Evolutionary conservation across 1,140 invertebrate genomes (phyloP).

Genomic region (Drosophila auraria): DNA sequence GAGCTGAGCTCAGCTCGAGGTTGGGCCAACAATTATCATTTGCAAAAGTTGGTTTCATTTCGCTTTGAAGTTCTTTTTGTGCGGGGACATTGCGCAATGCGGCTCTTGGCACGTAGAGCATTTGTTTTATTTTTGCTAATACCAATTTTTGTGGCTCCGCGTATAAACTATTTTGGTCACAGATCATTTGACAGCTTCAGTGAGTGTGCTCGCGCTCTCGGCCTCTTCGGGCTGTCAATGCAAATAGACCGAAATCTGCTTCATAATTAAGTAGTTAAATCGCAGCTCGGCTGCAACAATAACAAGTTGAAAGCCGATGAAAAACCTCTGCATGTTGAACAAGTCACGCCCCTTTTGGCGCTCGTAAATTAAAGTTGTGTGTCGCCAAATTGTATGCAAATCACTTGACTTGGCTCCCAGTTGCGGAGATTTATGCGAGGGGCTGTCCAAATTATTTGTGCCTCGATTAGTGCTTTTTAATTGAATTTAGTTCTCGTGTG

Average conservation of each 20-base stretch:
- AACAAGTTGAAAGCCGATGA: constrained; percentile 13
- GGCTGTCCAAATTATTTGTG: constrained; percentile 32
- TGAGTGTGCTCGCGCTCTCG: constrained; percentile 35
- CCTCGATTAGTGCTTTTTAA: constrained; percentile 60
- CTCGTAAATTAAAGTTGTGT: constrained; percentile 72
- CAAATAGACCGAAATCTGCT: constrained; percentile 61
- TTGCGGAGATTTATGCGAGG: constrained; percentile 63
- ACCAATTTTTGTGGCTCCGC: constrained; percentile 17
- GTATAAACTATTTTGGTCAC: constrained; percentile 44
- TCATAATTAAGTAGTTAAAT: constrained; percentile 74
- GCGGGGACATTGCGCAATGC: constrained; percentile 61
- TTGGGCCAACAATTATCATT: constrained; percentile 55
- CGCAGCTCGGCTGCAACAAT: constrained; percentile 23
- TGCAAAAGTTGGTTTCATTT: constrained; percentile 47
- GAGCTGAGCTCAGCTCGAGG: constrained; percentile 3
- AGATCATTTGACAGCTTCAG: constrained; percentile 67
- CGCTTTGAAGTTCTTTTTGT: constrained; percentile 42
- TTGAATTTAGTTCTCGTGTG: constrained; percentile 47
- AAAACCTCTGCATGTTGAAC: constrained; percentile 25
- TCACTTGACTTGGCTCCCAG: constrained; percentile 36
- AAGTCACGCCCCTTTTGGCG: constrained; percentile 55
- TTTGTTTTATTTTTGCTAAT: constrained; percentile 17
- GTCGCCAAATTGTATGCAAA: constrained; percentile 79
- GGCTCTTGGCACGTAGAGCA: constrained; percentile 44
- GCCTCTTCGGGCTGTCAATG: constrained; percentile 43